Base-by-base conservation (phyloP, 2,113 vertebrate genomes). In the Sardina pilchardus region DNA sequence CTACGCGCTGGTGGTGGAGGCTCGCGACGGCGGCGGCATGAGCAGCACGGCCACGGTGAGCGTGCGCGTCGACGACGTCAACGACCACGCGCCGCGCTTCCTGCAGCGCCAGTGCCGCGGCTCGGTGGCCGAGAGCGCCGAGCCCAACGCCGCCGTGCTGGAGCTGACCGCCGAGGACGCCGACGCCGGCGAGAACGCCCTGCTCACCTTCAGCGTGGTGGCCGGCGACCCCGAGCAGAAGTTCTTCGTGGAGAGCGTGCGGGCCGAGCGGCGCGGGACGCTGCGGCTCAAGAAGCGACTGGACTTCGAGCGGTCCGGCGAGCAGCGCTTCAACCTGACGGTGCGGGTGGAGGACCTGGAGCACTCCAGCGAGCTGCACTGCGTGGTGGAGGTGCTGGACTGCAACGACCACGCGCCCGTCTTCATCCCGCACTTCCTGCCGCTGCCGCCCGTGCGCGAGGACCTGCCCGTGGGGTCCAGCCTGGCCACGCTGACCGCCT, bases 291-390 rank as follows among this genome's bases (percentile, higher is more conserved):
- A 96, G 90, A 97, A 96, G 83, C 89, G 87, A 0, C 75, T 98
- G 87, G 97, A 97, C 93, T 97, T 96, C 78, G 97, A 97, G 88
- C 94, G 96, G 19, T 92, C 94, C 45, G 93, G 82, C 8, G 97
- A 98, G 87, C 96, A 96, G 45, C 93, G 91, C 78, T 97, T 97
- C 90, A 98, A 97, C 88, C 94, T 98, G 36, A 97, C 96, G 0
- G 50, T 97, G 19, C 96, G 95, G 90, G 97, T 97, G 85, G 95
- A 97, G 88, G 97, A 97, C 87, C 86, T 94, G 85, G 96, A 97
- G 89, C 97, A 96, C 91, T 96, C 95, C 83, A 97, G 94, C 82
- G 83, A 94, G 24, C 93, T 97, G n/a, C 92, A 94, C 82, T 97
- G 96, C 39, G 86, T 96, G 47, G 93, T 98, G 44, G 96, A 97